Conservation (phyloP, 2,888 invertebrate species). For the Dolichomitus sp. region DNA sequence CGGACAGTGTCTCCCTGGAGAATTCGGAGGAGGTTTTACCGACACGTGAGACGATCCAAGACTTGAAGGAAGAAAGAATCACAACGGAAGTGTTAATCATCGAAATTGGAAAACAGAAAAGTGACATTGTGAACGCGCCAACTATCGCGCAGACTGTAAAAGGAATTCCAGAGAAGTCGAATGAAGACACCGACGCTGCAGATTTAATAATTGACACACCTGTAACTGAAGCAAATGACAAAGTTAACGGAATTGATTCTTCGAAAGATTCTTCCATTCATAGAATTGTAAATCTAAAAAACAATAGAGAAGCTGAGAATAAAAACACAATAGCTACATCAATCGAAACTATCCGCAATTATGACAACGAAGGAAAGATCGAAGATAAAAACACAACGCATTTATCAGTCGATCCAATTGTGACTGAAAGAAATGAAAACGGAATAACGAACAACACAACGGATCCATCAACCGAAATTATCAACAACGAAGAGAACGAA, state of each 20-base stretch:
- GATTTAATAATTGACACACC: not conserved
- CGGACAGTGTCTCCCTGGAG: not conserved
- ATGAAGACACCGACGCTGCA: no score
- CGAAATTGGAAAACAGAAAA: not conserved
- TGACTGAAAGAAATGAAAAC: not conserved
- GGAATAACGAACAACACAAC: no score
- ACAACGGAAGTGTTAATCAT: not conserved
- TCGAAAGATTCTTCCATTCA: not conserved
- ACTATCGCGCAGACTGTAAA: not conserved
- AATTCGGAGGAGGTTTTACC: not conserved
- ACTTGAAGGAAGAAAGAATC: not conserved
- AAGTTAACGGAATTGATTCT: not conserved
- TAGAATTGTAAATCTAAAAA: not conserved
- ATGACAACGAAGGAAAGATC: not conserved
- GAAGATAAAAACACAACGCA: not conserved
- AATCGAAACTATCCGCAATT: not conserved
- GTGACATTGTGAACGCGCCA: not conserved
- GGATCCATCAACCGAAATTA: not conserved
- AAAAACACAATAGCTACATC: not conserved
- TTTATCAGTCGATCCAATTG: not conserved
- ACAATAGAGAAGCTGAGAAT: not conserved
- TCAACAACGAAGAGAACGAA: not conserved
- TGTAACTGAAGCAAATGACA: not conserved
- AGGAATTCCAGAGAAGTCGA: not conserved
- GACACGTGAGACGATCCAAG: not conserved